phyloP scores from a whole-genome alignment of 2,797 vertebrate species.

The Lepilemur ruficaudatus region DNA sequence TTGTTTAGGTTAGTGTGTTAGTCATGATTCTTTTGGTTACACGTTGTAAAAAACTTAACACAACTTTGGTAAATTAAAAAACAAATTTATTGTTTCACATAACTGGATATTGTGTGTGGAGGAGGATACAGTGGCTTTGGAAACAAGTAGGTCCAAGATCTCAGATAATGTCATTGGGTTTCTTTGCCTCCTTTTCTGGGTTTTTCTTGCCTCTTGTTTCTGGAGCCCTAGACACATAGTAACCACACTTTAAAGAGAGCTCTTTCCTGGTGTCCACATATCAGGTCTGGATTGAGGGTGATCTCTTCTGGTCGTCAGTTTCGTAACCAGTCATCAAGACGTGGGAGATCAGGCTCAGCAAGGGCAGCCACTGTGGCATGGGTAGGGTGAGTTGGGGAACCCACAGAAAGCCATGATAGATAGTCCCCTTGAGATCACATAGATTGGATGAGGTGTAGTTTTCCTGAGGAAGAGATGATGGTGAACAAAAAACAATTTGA shows the following conservation, averaged over 20 bases:
- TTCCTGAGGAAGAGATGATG: neutral
- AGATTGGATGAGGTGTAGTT: neutral
- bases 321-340: neutral
- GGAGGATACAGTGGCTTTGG: neutral
- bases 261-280: neutral
- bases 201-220: slow-evolving; percentile 49
- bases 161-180: neutral
- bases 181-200: neutral
- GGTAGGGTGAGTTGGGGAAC: neutral
- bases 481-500: neutral
- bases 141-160: slow-evolving; percentile 8
- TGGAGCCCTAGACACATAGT: neutral
- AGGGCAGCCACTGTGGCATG: neutral
- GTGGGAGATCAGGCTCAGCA: neutral
- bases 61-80: neutral
- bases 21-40: slow-evolving; percentile 11
- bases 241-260: slow-evolving; percentile 38
- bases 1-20: neutral
- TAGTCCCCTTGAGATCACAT: neutral
- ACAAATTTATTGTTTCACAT: neutral
- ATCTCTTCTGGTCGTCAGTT: neutral
- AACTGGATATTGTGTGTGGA: neutral
- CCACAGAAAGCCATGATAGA: neutral
- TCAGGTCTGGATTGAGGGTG: neutral
- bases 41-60: slow-evolving; percentile 21